These are phyloP conservation scores for Kryptolebias ocellatus DNA, from an alignment of 2,797 vertebrate genomes.

Conservation along the genomic window DNA sequence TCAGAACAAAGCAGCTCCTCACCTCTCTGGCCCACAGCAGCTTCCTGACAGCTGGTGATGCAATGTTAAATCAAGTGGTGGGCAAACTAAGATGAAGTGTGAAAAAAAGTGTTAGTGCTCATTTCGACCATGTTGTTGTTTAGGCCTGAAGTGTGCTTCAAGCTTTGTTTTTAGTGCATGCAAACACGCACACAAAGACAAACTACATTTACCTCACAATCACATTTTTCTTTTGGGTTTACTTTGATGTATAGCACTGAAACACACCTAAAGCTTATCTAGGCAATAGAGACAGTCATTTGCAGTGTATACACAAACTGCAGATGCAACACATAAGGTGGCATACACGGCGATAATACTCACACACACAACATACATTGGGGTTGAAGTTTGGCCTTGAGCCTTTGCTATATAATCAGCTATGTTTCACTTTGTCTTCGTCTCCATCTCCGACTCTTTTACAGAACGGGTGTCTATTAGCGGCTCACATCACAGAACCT, in stretches of 20 bases:
- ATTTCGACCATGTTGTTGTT: constrained; percentile 24
- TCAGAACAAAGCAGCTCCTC: constrained; percentile 79
- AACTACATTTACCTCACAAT: not conserved
- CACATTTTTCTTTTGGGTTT: constrained; percentile 13
- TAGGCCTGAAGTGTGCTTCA: constrained; percentile 25
- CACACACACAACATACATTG: constrained; percentile 1
- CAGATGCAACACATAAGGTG: not conserved
- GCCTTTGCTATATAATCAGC: constrained; percentile 37
- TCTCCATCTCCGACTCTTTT: constrained; percentile 60
- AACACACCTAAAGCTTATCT: constrained; percentile 17
- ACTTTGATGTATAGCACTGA: constrained; percentile 12
- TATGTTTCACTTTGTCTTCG: constrained; percentile 41
- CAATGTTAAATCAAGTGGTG: constrained; percentile 66
- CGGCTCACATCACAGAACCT: constrained; percentile 74
- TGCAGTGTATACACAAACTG: not conserved
- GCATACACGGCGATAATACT: not conserved
- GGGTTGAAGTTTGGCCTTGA: constrained; percentile 56
- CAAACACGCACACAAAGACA: constrained; percentile 9
- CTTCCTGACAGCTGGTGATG: constrained; percentile 65
- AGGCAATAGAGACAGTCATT: not conserved
- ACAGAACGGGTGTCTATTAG: constrained; percentile 73
- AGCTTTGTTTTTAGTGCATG: not conserved
- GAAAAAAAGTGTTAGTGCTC: constrained; percentile 27
- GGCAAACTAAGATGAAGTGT: constrained; percentile 61
- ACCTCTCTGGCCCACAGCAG: constrained; percentile 68